Evolutionary conservation across 2,888 invertebrate genomes (phyloP), one percentile per base, ranked within the genome.

Genomic region (Acrobasis consociella): DNA sequence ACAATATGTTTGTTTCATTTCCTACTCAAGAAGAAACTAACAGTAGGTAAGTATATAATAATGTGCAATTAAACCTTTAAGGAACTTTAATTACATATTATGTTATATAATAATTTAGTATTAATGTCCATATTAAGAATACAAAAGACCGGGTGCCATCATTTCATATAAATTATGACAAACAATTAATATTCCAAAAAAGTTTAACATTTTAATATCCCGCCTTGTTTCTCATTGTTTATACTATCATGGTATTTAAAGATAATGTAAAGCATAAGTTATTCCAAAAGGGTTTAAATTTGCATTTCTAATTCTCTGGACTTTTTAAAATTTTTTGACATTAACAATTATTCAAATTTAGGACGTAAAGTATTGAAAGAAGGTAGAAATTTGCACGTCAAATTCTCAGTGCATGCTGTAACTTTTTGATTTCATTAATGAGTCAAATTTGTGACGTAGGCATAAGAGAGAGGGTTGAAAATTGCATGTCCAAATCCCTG

Each of bases 401-500:
- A 38, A 38, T 2, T 38, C 31, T 31, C 31, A 31, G 7, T 31
- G 31, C 31, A 31, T 5, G 31, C 31, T 7, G 31, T 31, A 31
- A 31, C 7, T 2, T 31, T 31, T 31, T 31, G 7, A 31, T 31
- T 5, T 7, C 0, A 31, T 7, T 8, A 22, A 56, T 1, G 9
- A 42, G 7, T n/a, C 17, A 5, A 56, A 42, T 42, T 42, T 56
- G 13, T 8, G 17, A 5, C 56, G 10, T 42, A 53, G 62, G 55
- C 62, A 42, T 46, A 11, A 58, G 22, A 17, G 56, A 64, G 73
- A 77, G 69, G 65, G 75, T 71, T 58, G 51, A 72, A 64, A 69
- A 65, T 77, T 51, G 67, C 31, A 50, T 56, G 60, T n/a, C 22
- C 39, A 42, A 13, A 55, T 66, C 66, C 61, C 67, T 67, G 38